Evolutionary conservation across 1,140 invertebrate species (phyloP), one percentile per base, ranked within the genome.

Genomic region (Zeugodacus cucurbitae): DNA sequence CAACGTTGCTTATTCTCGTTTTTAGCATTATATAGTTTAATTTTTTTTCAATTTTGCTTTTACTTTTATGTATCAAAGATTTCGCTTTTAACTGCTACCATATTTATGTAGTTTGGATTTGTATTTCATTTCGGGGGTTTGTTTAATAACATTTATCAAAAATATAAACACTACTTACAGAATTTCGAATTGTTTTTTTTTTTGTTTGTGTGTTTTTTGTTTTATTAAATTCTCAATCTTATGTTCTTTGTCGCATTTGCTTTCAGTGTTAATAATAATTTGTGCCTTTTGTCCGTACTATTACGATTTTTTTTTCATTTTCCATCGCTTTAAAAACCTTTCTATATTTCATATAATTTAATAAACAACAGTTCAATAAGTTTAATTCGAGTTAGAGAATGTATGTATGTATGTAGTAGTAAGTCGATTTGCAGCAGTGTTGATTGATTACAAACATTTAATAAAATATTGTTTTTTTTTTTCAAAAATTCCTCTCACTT

Each of bases 111-210:
- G 22, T 32, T 86, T 59, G 17, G 17, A 34, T 57, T 29, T 41
- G 37, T 54, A 34, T 87, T 87, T 87, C 37, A 82, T 26, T 82
- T 48, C 26, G 37, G 74, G 48, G 74, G 48, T 87, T 59, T 87
- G 48, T 87, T 59, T 87, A 87, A 87, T 87, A 87, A 87, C 85
- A 87, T 87, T 87, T 87, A 87, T 87, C 85, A 87, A 87, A 87
- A 87, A 87, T 87, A 87, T 87, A 87, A 87, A 87, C 44, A 74
- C 74, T 82, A 82, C 74, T 82, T 82, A 82, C 74, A 82, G 41
- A 82, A 82, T 82, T 82, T 82, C 41, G 41, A 82, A 82, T 34
- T n/a, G 44, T 37, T 74, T 82, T 82, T 48, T 1, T n/a, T 14
- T 82, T 82, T 48, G 4, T n/a, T 14, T 82, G 29, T 29, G 48